Percentiles rank a stretch among this genome's conserved stretches.
Evolutionary conservation across 2,888 invertebrate species (phyloP).

Genomic region (Nymphalis urticae): DNA sequence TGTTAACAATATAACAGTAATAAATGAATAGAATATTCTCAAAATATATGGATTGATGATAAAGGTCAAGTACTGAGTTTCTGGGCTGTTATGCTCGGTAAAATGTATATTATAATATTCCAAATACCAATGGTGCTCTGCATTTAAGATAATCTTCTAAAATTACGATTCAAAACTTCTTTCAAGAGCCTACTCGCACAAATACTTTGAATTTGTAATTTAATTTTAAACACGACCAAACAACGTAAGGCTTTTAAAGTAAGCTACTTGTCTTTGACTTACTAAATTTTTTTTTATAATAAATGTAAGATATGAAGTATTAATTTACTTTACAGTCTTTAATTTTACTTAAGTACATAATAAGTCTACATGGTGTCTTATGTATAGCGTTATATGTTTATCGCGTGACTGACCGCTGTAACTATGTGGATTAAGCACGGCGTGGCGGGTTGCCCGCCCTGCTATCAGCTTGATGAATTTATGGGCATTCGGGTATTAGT

Average conservation of each 20-base stretch:
- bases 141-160: background rate
- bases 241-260: no score
- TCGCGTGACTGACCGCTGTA: conserved; percentile 26
- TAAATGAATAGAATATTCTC: no score
- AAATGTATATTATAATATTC: background rate
- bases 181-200: no score
- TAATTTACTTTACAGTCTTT: no score
- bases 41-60: no score
- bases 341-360: background rate
- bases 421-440: conserved; percentile 14
- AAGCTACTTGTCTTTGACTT: no score
- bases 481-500: conserved; percentile 8
- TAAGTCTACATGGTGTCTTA: background rate
- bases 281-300: no score
- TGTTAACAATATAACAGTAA: no score
- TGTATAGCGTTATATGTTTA: background rate
- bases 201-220: no score
- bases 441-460: conserved; percentile 14
- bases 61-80: background rate
- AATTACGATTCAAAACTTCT: no score
- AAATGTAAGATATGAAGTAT: no score
- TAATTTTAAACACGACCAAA: no score
- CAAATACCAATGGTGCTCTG: background rate
- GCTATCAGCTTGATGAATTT: conserved; percentile 20
- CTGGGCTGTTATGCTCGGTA: background rate